Base-by-base conservation (phyloP, 2,888 invertebrate genomes). In the Amblyteles armatorius region DNA sequence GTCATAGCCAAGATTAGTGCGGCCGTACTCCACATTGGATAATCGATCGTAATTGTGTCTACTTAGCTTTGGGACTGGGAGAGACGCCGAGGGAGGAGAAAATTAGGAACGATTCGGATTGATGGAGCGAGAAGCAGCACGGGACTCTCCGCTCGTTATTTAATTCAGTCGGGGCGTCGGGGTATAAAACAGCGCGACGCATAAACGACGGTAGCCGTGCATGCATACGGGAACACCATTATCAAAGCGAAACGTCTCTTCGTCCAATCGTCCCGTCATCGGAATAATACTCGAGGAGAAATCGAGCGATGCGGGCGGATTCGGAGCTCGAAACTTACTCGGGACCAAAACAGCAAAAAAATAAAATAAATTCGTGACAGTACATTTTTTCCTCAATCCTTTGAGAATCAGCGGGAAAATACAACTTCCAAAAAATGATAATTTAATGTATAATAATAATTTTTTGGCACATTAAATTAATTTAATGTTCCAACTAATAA, bases 1-100 rank as follows among this genome's bases (percentile, higher is more conserved):
- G 33, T 79, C 72, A 63, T 65, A 84, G 79, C 83, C 73, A 85
- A 86, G 85, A 87, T 87, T 83, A 87, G 86, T 79, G 81, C 69
- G 13, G 55, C 67, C 19, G 50, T 60, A 77, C 48, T 57, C 48
- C 83, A 79, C 79, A 86, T 88, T 86, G 88, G 87, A 88, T 88
- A 88, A 88, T 88, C 87, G 86, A 88, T 88, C 84, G 87, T 88
- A 88, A 88, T 88, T 88, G 87, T 81, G 86, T 86, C 87, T 87
- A 85, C 86, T 88, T 86, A 88, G 84, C 80, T 74, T 80, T 83
- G 86, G 60, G 65, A 79, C 55, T 68, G n/a, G 29, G 82, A 86
- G 76, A 87, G 81, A 63, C 65, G 74, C 65, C 76, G 83, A 73
- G 36, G 52, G 78, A 63, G 63, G 29, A 63, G 60, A 33, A 60